Percentiles rank a stretch among this genome's conserved stretches.
Evolutionary conservation across 1,140 invertebrate species (phyloP).

Genomic region (Melanaphis sacchari): DNA sequence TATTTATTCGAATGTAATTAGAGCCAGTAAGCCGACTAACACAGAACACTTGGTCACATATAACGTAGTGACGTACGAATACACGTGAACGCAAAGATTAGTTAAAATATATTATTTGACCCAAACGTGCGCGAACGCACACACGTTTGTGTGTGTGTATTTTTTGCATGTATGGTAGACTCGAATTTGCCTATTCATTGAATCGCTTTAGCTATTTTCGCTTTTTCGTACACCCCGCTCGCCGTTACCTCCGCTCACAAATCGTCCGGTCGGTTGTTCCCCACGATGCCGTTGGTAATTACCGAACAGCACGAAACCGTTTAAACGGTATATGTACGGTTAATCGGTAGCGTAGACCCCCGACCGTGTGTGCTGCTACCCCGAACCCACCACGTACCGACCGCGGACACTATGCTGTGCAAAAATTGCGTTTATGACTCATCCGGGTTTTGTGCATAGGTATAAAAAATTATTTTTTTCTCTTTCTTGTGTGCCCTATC

Average conservation of each 20-base stretch:
- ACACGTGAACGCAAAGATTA: not conserved
- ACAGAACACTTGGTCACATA: not conserved
- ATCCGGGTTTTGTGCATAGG: not conserved
- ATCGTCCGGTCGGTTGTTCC: not conserved
- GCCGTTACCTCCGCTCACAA: not conserved
- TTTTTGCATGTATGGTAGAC: not conserved
- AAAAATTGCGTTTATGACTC: constrained; percentile 22
- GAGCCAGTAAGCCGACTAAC: not conserved
- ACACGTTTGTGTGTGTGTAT: not conserved
- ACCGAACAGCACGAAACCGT: constrained; percentile 32
- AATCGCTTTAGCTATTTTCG: not conserved
- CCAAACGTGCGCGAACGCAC: not conserved
- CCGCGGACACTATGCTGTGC: not conserved
- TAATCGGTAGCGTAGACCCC: not conserved
- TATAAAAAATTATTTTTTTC: not conserved
- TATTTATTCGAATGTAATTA: not conserved
- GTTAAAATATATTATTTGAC: not conserved
- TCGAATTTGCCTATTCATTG: not conserved
- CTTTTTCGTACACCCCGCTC: not conserved
- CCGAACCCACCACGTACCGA: not conserved
- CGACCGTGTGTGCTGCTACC: not conserved
- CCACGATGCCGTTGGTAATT: constrained; percentile 6
- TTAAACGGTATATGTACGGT: constrained; percentile 11
- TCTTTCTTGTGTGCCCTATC: not conserved
- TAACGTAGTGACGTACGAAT: too few species aligned